Base-by-base conservation (phyloP, 2,113 vertebrate species). In the Spilogale gracilis region DNA sequence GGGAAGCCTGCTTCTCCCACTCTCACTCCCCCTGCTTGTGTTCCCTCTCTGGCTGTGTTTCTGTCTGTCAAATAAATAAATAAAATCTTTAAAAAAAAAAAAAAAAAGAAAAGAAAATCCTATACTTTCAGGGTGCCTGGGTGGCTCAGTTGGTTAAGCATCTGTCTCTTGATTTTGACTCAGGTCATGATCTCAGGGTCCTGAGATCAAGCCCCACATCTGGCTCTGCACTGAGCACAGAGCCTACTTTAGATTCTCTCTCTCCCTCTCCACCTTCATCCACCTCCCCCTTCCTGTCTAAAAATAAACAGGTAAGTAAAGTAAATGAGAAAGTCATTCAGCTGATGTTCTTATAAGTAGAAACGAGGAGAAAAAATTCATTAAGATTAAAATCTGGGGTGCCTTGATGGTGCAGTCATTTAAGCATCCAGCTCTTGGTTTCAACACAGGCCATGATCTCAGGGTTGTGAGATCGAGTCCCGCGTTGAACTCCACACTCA, bases 401-500 rank as follows among this genome's bases (percentile, higher is more conserved):
- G 1, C 30, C 14, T 67, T 13, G 63, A 6, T 16, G 30, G 63
- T 16, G 6, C 30, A 32, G 30, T 67, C 2, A 0, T 27, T 32
- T 30, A 67, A 32, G 30, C 30, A 32, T 32, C 30, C 27, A 32
- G 30, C 63, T 67, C 63, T 32, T 67, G 65, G 65, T 67, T n/a
- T 67, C 30, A 32, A 30, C 65, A 3, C 14, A n/a, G 30, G 16
- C 38, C 67, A 69, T 69, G 67, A 38, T 69, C 32, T 69, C 67
- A 38, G 67, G 8, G n/a, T 38, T 4, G 1, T 69, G 32, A 38
- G 67, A n/a, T 18, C 8, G 8, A 69, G 32, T 32, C 32, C 3
- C 2, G 1, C 16, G 0, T 69, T 3, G 0, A 32, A 17, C 32
- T 38, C 67, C 38, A 8, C 16, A 4, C 67, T 69, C 32, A 38